phyloP scores from a whole-genome alignment of 2,888 invertebrate genomes.

The Lacanobia wlatinum region DNA sequence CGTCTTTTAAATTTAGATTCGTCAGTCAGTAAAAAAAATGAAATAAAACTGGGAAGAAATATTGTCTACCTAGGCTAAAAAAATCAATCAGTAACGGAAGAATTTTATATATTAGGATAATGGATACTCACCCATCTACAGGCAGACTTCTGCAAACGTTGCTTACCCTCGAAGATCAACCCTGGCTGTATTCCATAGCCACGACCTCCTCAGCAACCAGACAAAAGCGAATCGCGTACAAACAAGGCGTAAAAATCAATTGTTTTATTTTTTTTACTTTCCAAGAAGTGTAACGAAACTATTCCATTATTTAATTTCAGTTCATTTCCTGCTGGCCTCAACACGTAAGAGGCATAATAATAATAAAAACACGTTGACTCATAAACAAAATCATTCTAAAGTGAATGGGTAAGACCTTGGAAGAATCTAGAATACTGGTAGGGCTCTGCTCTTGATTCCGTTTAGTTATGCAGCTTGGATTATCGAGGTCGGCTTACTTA shows the following conservation, averaged over 20 bases:
- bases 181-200: too few species aligned
- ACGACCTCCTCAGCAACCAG: not conserved
- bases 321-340: slow-evolving; percentile 65
- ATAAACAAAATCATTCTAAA: slow-evolving; percentile 46
- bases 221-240: not conserved
- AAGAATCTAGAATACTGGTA: slow-evolving; percentile 54
- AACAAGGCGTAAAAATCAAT: slow-evolving; percentile 13
- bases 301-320: slow-evolving; percentile 41
- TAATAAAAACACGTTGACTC: slow-evolving; percentile 61
- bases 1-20: not conserved
- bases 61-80: not conserved
- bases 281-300: slow-evolving; percentile 18
- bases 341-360: slow-evolving; percentile 41
- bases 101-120: not conserved
- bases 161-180: too few species aligned
- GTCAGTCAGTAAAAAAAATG: not conserved
- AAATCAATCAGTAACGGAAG: too few species aligned
- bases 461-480: slow-evolving; percentile 29
- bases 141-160: not conserved
- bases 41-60: not conserved
- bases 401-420: slow-evolving; percentile 63
- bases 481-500: slow-evolving; percentile 43
- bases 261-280: slow-evolving; percentile 17
- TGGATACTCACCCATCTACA: not conserved
- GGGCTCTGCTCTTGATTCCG: slow-evolving; percentile 45